Base-by-base conservation (phyloP, 2,113 vertebrate species). In the Megaleporinus macrocephalus region DNA sequence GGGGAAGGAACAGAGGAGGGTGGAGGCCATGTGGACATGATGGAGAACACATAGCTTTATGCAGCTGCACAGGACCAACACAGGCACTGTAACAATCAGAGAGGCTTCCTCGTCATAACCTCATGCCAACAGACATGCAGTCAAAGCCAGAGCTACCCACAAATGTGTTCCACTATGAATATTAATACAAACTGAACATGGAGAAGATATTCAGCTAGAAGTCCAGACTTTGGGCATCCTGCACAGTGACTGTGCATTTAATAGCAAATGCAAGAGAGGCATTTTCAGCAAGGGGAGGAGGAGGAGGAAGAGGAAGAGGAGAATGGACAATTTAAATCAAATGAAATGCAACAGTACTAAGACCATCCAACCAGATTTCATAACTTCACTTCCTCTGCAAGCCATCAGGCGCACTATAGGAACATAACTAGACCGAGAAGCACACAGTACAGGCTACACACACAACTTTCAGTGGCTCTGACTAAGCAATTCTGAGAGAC, bases 201-300 rank as follows among this genome's bases (percentile, higher is more conserved):
- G 2, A 44, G 41, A 11, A 9, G 5, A 44, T 5, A 1, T 44
- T 9, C 41, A 44, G 49, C 57, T 6, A 27, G 30, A 51, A 27
- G 41, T 65, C 44, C 73, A 70, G 82, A 75, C 62, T 61, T 53
- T n/a, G 6, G 77, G 77, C 76, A 68, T 9, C 9, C 27, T 36
- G 12, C 4, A 76, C 62, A 41, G 49, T 76, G 84, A 86, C 80
- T 26, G 41, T 15, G 72, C 84, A 73, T 72, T 76, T 80, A 80
- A 24, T 33, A 20, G 3, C 2, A 57, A 53, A 22, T 20, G 29
- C n/a, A 18, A 66, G 11, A 55, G 75, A 53, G 14, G 18, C 41
- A 44, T 44, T 44, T 33, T 66, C 30, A 66, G 29, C 6, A 9
- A 44, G 5, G 9, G 41, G 41, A 44, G 5, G 10, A 11, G 41